Percentiles rank a stretch among this genome's conserved stretches.
These are phyloP conservation scores for Oscheius sp. DNA, from an alignment of 2,888 invertebrate genomes.

Conservation along the genomic window DNA sequence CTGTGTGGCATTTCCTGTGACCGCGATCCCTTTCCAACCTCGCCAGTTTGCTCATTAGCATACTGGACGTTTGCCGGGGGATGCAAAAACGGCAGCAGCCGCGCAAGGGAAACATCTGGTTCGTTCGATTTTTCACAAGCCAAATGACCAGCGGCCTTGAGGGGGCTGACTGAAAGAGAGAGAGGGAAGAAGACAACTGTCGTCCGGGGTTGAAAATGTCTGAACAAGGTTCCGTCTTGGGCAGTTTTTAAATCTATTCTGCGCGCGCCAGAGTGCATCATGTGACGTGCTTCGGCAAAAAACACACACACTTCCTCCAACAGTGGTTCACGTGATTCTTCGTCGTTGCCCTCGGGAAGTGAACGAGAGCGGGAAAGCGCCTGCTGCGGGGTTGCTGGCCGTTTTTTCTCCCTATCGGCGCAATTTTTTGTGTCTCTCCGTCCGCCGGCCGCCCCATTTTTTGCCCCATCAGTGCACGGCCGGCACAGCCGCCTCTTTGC, in stretches of 20 bases:
- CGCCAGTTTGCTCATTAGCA: slow-evolving; percentile 26
- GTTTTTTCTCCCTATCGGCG: slow-evolving; percentile 35
- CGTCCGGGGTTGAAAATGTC: neutral
- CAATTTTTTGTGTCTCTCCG: slow-evolving; percentile 36
- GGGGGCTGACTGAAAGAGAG: neutral
- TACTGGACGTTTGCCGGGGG: neutral
- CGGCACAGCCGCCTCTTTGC: slow-evolving; percentile 17
- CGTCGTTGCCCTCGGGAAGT: too few relatives aligned
- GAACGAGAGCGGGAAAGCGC: slow-evolving; percentile 6
- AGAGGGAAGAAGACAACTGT: neutral
- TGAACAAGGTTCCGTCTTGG: neutral
- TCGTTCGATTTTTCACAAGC: slow-evolving; percentile 29
- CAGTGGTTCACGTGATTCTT: too few relatives aligned
- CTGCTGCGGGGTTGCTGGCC: slow-evolving; percentile 19
- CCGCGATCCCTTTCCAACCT: slow-evolving; percentile 6
- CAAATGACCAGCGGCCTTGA: slow-evolving; percentile 9
- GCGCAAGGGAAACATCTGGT: slow-evolving; percentile 31
- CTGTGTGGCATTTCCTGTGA: slow-evolving; percentile 1
- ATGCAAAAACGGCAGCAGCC: slow-evolving; percentile 10
- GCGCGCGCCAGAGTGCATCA: neutral
- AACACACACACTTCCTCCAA: too few relatives aligned
- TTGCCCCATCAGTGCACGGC: slow-evolving; percentile 33
- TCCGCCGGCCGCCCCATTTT: slow-evolving; percentile 32
- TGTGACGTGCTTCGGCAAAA: too few relatives aligned
- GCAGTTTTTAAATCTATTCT: neutral